Evolutionary conservation across 1,140 invertebrate species (phyloP), one percentile per base, ranked within the genome.

Genomic region (Calephelis nemesis): DNA sequence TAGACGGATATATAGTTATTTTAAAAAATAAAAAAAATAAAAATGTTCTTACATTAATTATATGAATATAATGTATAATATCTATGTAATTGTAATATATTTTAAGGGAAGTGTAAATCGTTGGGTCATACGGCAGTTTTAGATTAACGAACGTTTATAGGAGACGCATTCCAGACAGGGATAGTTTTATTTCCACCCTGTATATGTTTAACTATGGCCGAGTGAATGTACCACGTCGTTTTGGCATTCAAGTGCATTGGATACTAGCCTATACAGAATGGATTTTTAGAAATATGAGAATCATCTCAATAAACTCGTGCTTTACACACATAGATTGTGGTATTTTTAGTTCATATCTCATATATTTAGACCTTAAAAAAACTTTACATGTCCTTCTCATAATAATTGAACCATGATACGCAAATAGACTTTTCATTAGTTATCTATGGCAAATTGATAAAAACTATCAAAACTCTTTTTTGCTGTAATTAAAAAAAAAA

Each of bases 51-150:
- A 66, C 65, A 66, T 66, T 65, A 69, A 69, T 64, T 65, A 69
- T 65, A 62, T 70, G 75, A 82, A 74, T 75, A 78, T 78, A 81
- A 81, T 81, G 76, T 82, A 79, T 81, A 81, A 79, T 77, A 73
- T 77, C 72, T 79, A 75, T 81, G 79, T 81, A 81, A 77, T 77
- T 77, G 76, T 81, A 80, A 73, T 79, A 80, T 78, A 75, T 77
- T 79, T 76, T 82, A 82, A 77, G 78, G 75, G 68, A 76, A 82
- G 74, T 80, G 74, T 75, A 75, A 67, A 65, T 50, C 72, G 74
- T 73, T 74, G 72, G 72, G 15, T 54, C 15, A 75, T 65, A 47
- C 39, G 49, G 64, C 64, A 65, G 64, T 65, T 65, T 42, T 65
- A 62, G 39, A 65, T 54, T 65, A 50, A 65, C 63, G 47, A 50